phyloP scores from a whole-genome alignment of 2,888 invertebrate genomes.

The Nineta flava region DNA sequence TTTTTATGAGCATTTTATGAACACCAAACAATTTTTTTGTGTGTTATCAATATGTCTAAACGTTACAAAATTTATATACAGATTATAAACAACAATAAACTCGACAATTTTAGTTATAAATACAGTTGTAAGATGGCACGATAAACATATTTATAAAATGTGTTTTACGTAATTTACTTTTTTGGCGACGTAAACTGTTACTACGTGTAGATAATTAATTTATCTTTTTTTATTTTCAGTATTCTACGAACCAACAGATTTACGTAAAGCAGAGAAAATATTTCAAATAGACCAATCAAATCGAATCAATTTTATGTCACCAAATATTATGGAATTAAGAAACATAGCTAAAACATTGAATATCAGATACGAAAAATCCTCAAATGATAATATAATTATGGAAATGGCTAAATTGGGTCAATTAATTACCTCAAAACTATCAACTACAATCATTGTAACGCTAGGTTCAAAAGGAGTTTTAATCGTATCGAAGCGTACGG shows the following conservation, averaged over 20 bases:
- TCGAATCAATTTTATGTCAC: constrained; percentile 47
- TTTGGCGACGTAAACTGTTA: no score
- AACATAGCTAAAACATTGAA: constrained; percentile 41
- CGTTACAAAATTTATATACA: no score
- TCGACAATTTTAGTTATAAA: no score
- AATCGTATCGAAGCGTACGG: constrained; percentile 25
- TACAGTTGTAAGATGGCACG: no score
- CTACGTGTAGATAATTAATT: no score
- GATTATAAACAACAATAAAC: no score
- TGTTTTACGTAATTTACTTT: no score
- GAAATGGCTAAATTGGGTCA: constrained; percentile 22
- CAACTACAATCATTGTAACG: constrained; percentile 35
- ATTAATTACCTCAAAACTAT: not conserved
- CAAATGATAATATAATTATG: constrained; percentile 18
- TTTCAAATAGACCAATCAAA: constrained; percentile 34
- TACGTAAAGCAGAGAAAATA: constrained; percentile 56
- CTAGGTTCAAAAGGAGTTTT: constrained; percentile 42
- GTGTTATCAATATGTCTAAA: no score
- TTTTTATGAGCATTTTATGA: no score
- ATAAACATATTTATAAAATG: no score
- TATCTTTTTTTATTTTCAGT: constrained; percentile 40
- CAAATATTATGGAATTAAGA: constrained; percentile 63
- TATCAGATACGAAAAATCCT: constrained; percentile 12
- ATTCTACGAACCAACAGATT: constrained; percentile 82
- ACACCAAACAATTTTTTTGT: no score